Base-by-base conservation (phyloP, 2,797 vertebrate genomes). In the Peromyscus melanophrys region DNA sequence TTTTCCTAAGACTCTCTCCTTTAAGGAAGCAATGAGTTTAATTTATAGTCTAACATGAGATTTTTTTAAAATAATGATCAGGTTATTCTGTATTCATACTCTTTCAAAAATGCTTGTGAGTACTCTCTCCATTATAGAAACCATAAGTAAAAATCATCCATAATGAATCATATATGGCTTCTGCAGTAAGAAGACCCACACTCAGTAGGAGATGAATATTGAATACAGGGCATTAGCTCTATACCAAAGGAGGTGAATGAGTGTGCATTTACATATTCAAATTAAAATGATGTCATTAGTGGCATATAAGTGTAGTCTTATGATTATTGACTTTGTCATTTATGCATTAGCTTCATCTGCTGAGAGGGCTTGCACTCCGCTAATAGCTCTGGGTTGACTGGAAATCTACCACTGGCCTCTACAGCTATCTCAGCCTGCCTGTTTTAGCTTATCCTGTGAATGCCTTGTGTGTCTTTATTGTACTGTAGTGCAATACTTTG, bases 41-140 rank as follows among this genome's bases (percentile, higher is more conserved):
- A 87, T 95, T 97, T 92, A 87, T 46, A 43, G 65, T 61, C 40
- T 92, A 90, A 49, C 55, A 34, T 78, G 57, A 90, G 37, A 31
- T 89, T 92, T 89, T 86, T 77, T 52, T 49, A 12, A 52, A 9
- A 10, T 55, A 43, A 71, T 71, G 67, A 78, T 55, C 61, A 88
- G 61, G 21, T 77, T 76, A 85, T 73, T 96, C 63, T 59, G 23
- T 91, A 86, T 92, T 96, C 49, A 61, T 91, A 85, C 57, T 90
- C 78, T 78, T 96, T 88, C 82, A 65, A 67, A 96, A 96, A 80
- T 95, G 40, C 43, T 95, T 96, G 89, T 86, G 73, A 63, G 34
- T 97, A 87, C 23, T 96, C 37, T 92, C 25, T 97, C 81, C 67
- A 46, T 55, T 94, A 17, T 82, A 84, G 37, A 76, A 92, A 76